These are phyloP conservation scores for Uropsilus gracilis DNA, from an alignment of 2,113 vertebrate species.

Conservation along the genomic window DNA sequence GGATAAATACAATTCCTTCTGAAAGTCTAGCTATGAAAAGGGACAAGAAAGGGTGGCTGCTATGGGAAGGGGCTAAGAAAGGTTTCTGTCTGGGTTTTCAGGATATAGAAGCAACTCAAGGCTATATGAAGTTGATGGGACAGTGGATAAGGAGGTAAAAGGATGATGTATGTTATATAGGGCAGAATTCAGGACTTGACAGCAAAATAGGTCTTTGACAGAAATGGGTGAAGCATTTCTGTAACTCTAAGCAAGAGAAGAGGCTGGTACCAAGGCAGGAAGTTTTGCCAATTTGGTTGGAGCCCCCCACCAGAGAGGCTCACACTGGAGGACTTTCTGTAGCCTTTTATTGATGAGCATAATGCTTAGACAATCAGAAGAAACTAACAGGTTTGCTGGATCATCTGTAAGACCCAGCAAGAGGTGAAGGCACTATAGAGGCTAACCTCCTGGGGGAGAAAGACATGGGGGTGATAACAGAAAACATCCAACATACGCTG, in stretches of 20 bases:
- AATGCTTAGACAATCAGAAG: neutral
- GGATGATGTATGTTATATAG: neutral
- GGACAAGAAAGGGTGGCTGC: neutral
- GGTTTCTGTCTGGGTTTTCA: neutral
- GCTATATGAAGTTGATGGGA: neutral
- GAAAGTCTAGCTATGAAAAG: neutral
- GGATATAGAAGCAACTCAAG: neutral
- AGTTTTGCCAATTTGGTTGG: neutral
- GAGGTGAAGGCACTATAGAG: neutral
- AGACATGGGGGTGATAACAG: neutral
- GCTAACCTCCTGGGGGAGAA: neutral
- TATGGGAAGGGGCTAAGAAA: neutral
- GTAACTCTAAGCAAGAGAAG: neutral
- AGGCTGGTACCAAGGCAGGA: neutral
- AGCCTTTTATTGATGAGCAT: neutral
- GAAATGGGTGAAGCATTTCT: neutral
- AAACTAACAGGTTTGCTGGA: neutral
- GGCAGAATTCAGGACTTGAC: neutral
- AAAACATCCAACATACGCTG: neutral
- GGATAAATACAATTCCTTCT: conserved; percentile 13
- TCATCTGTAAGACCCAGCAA: neutral
- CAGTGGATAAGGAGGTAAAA: neutral
- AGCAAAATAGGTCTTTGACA: neutral
- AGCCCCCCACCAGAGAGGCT: too few species aligned
- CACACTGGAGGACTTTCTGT: neutral